Base-by-base conservation (phyloP, 2,797 vertebrate genomes). In the Thaleichthys pacificus region DNA sequence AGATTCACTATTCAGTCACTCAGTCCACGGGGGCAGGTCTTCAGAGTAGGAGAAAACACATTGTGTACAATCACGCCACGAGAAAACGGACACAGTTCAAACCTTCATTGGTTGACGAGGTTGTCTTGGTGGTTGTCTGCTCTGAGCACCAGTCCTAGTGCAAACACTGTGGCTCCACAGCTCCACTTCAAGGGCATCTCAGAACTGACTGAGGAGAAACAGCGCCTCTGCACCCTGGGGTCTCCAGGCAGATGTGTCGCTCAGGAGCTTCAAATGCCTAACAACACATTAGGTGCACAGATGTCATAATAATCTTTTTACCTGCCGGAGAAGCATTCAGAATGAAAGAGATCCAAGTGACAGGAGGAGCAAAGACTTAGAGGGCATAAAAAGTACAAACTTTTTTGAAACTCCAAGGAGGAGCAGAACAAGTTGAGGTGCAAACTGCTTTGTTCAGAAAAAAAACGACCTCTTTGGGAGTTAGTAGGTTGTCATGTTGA, bases 91-190 rank as follows among this genome's bases (percentile, higher is more conserved):
- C 56, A 7, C 32, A 73, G 79, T 70, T 79, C 69, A 85, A 85
- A 84, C 87, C 89, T 91, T 91, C 88, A 87, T 83, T 58, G 58
- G 76, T 69, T 77, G 80, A 86, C 79, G 79, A 85, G 79, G 82
- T 89, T 83, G 73, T 66, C 79, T 56, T 51, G 78, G 84, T 83
- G 86, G 79, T 84, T 80, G 81, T 82, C 80, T 87, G 76, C 82
- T 77, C 79, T 84, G 87, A 11, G 82, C 84, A 80, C 84, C 79
- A 83, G 71, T 85, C 84, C 84, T 93, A 93, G 92, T 93, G 91
- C 92, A 93, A 93, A 91, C 89, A 89, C 86, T 89, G 89, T 91
- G 91, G 91, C 91, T 90, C 86, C 89, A 86, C 82, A 87, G 89
- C 88, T 91, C 90, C 90, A 91, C 91, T 88, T 89, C 68, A 91